phyloP scores from a whole-genome alignment of 2,113 vertebrate species.

The Oreocharis arfaki region DNA sequence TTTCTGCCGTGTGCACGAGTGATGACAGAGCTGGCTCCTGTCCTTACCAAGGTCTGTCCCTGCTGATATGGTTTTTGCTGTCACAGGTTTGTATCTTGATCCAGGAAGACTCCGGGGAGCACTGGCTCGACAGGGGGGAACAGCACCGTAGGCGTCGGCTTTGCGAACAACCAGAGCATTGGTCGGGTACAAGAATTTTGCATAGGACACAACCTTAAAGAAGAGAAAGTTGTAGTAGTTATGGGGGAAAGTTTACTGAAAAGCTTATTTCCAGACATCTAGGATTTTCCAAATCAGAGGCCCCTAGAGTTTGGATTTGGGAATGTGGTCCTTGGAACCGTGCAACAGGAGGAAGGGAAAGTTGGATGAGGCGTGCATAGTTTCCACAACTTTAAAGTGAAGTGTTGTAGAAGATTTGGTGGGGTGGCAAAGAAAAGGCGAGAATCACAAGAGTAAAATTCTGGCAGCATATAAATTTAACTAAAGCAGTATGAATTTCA shows the following conservation, averaged over 20 bases:
- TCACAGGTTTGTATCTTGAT: conserved; percentile 75
- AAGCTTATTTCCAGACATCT: neutral
- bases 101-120: conserved; percentile 71
- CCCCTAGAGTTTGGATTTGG: neutral
- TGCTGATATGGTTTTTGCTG: conserved; percentile 73
- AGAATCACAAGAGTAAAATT: neutral
- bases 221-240: neutral
- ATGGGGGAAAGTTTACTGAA: neutral
- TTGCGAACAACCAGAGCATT: conserved; percentile 88
- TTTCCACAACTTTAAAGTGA: neutral
- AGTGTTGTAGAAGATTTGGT: neutral
- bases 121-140: conserved; percentile 70
- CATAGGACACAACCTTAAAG: conserved; percentile 92
- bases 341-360: neutral
- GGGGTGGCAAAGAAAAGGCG: neutral
- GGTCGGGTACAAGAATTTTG: conserved; percentile 92
- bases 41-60: conserved; percentile 83
- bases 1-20: neutral
- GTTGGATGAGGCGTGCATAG: neutral
- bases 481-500: neutral
- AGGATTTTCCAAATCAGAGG: neutral
- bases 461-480: neutral
- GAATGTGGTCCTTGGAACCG: neutral
- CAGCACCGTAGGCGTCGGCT: conserved; percentile 72
- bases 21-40: neutral